Evolutionary conservation across 2,113 vertebrate genomes (phyloP), one percentile per base, ranked within the genome.

Genomic region (Verasper variegatus): DNA sequence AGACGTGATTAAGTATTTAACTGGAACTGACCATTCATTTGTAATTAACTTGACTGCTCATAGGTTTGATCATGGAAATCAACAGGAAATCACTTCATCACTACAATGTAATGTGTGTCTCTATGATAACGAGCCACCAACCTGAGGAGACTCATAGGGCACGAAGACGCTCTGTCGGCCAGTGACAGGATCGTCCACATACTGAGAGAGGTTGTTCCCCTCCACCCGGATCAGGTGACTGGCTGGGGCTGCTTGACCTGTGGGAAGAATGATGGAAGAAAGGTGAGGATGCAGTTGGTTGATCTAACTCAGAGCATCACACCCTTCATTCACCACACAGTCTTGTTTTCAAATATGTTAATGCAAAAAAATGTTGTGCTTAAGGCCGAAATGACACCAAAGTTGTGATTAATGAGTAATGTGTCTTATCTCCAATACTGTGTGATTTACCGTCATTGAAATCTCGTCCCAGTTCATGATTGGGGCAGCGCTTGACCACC

Each of bases 141-240:
- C 98, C 98, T 99, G 98, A 0, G 98, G 97, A 40, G 96, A 83
- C 75, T 99, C 98, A 0, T 97, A 99, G 2, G 98, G 97, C 76
- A 98, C 96, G 83, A 97, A 93, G 57, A 97, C 97, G 0, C 97
- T 99, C 91, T 99, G 98, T 70, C 98, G 88, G 45, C 97, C 97
- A 0, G 97, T 99, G 86, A 97, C 96, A 0, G 96, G 94, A 84
- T 99, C 97, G 0, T 99, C 98, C 88, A 99, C 95, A 0, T 99
- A 99, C 92, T 99, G 98, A 0, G 92, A 92, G 51, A 99, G 94
- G 83, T 96, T 99, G 91, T 96, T 99, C 21, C 97, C 98, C 80
- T 99, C 98, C 83, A 99, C 97, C 0, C 98, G 94, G 88, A 99
- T 98, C 63, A 99, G 94, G 91, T 99, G 98, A 88, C 97, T 99